A percentile compares a stretch with the other conserved stretches of the same genome.
These are phyloP conservation scores for Crotalus horridus DNA, from an alignment of 2,113 vertebrate genomes.

Conservation along the genomic window DNA sequence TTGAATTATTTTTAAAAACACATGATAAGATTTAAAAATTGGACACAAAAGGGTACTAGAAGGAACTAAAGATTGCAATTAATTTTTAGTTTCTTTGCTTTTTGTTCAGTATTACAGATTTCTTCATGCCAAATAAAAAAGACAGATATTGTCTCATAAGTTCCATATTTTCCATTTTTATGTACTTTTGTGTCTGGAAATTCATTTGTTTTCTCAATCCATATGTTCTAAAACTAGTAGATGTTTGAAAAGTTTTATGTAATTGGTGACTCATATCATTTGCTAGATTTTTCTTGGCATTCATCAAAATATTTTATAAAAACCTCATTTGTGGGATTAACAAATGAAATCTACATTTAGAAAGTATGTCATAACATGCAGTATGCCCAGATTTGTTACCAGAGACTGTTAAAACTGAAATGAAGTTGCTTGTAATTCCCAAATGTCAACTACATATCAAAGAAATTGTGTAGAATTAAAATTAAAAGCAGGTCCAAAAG, in stretches of 20 bases:
- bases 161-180: slow-evolving; percentile 1
- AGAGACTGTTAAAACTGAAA: slow-evolving; percentile 63
- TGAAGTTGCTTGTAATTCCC: slow-evolving; percentile 64
- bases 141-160: background rate
- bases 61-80: background rate
- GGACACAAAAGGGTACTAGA: background rate
- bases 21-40: background rate
- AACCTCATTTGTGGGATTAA: slow-evolving; percentile 64
- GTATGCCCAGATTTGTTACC: slow-evolving; percentile 57
- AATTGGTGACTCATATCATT: slow-evolving; percentile 65
- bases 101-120: background rate
- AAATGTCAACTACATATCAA: slow-evolving; percentile 59
- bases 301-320: slow-evolving; percentile 71
- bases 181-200: slow-evolving; percentile 35
- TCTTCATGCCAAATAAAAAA: background rate
- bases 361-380: slow-evolving; percentile 60
- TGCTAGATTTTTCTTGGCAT: slow-evolving; percentile 67
- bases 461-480: slow-evolving; percentile 39
- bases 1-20: background rate
- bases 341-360: slow-evolving; percentile 62
- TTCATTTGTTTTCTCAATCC: slow-evolving; percentile 56
- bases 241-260: slow-evolving; percentile 61
- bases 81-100: background rate
- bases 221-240: slow-evolving; percentile 59
- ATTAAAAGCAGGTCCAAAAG: slow-evolving; percentile 42